Conservation (phyloP, 2,113 vertebrate species). For the Tyrannus savana region DNA sequence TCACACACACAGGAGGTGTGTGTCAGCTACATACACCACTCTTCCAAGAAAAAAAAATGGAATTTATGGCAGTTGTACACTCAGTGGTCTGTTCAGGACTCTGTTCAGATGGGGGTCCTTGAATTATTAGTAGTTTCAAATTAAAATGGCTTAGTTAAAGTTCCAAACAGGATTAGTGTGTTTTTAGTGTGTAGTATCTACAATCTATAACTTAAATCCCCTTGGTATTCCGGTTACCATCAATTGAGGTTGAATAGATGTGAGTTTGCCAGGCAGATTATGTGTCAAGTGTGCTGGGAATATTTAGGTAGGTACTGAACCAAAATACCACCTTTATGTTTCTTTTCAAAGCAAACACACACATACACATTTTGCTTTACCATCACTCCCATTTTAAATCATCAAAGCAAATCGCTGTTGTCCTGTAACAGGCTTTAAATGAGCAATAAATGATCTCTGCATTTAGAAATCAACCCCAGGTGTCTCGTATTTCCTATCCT, state of each 20-base stretch:
- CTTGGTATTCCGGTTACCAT: background rate
- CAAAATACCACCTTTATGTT: background rate
- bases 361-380: background rate
- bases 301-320: background rate
- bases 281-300: background rate
- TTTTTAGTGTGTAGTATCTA: background rate
- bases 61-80: background rate
- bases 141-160: background rate
- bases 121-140: background rate
- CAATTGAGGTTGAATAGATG: background rate
- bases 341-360: background rate
- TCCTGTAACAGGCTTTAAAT: background rate
- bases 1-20: background rate
- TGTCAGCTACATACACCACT: background rate
- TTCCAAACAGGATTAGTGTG: background rate
- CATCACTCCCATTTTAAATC: background rate
- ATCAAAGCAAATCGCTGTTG: background rate
- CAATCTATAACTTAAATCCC: fast-evolving
- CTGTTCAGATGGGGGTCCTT: background rate
- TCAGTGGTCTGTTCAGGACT: background rate
- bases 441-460: background rate
- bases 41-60: background rate
- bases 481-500: background rate
- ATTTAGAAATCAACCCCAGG: background rate
- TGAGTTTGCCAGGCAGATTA: background rate